Conservation (phyloP, 1,140 invertebrate genomes). For the Zaprionus lachaisei region DNA sequence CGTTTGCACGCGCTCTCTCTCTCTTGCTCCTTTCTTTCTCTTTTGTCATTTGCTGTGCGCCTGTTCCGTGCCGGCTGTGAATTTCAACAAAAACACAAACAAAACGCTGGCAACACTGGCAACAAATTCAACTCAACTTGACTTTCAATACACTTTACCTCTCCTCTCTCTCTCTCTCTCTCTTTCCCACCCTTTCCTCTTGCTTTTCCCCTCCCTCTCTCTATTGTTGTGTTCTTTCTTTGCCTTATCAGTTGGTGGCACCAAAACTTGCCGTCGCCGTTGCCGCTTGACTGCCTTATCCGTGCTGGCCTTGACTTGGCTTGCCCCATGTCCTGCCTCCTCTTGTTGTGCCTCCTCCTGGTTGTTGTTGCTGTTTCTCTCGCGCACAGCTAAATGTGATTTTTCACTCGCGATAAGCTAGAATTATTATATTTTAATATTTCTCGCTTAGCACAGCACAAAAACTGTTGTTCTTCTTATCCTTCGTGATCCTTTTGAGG, state of each 20-base stretch:
- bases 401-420: constrained; percentile 68
- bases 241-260: constrained; percentile 46
- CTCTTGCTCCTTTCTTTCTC: constrained; percentile 30
- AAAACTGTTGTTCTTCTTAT: constrained; percentile 33
- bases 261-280: constrained; percentile 23
- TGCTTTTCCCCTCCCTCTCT: neutral
- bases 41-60: constrained; percentile 61
- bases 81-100: constrained; percentile 84
- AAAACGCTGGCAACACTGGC: constrained; percentile 37
- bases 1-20: neutral
- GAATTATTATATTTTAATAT: constrained; percentile 82
- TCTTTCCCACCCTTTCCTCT: neutral
- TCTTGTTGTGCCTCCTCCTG: constrained; percentile 7
- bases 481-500: constrained; percentile 19
- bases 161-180: neutral
- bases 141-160: neutral
- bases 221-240: constrained; percentile 30
- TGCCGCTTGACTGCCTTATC: constrained; percentile 61
- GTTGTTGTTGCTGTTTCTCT: constrained; percentile 13
- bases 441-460: constrained; percentile 69
- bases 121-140: constrained; percentile 7
- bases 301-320: constrained; percentile 14
- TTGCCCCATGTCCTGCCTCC: constrained; percentile 33
- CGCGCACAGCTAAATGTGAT: constrained; percentile 71
- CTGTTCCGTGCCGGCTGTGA: constrained; percentile 75